These are phyloP conservation scores for Microplitis manilae DNA, from an alignment of 2,888 invertebrate genomes.

Conservation along the genomic window DNA sequence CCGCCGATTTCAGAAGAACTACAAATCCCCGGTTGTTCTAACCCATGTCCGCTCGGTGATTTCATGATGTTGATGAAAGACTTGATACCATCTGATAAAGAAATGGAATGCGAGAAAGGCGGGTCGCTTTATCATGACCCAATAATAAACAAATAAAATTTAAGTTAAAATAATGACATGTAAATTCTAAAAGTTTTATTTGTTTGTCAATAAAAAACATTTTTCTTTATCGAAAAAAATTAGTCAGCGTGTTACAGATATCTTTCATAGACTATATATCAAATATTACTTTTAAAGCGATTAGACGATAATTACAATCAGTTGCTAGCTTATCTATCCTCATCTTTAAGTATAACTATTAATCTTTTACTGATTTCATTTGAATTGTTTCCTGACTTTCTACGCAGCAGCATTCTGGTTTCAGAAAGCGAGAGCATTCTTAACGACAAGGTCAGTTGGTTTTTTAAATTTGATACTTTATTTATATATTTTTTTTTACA, in stretches of 20 bases:
- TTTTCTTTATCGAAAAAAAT: not conserved
- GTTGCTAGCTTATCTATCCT: not conserved
- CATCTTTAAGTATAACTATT: no score
- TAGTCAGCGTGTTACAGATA: not conserved
- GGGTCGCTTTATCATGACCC: not conserved
- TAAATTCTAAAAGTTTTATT: not conserved
- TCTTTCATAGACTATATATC: not conserved
- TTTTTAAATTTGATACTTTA: not conserved
- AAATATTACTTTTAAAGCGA: not conserved
- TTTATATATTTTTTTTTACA: not conserved
- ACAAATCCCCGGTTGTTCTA: slow-evolving; percentile 72
- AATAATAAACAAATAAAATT: not conserved
- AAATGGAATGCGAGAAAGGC: slow-evolving; percentile 34
- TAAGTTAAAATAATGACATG: not conserved
- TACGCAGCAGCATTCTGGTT: no score
- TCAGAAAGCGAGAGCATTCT: no score
- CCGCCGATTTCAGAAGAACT: slow-evolving; percentile 69
- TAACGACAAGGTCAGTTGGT: not conserved
- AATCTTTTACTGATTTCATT: no score
- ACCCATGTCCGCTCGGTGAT: slow-evolving; percentile 73
- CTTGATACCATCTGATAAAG: slow-evolving; percentile 40
- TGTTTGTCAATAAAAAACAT: not conserved
- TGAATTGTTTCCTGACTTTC: no score
- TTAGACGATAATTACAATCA: not conserved
- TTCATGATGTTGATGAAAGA: slow-evolving; percentile 71